These are phyloP conservation scores for Microplitis mediator DNA, from an alignment of 1,140 invertebrate genomes.

Conservation along the genomic window DNA sequence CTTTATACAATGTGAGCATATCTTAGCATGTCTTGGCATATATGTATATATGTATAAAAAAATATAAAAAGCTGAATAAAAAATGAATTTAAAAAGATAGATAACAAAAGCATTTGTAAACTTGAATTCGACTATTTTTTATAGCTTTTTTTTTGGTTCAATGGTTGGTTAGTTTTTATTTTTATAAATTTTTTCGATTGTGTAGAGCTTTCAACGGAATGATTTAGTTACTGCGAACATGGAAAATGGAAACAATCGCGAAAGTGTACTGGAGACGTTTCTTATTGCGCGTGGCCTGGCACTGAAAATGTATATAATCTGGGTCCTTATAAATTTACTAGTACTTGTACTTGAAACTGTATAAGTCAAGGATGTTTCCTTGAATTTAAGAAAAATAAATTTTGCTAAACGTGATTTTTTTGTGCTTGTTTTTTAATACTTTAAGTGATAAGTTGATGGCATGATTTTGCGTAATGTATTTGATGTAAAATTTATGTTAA, in stretches of 20 bases:
- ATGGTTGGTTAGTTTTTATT: neutral
- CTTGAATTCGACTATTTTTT: neutral
- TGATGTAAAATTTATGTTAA: no score
- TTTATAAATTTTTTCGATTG: neutral
- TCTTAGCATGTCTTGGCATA: no score
- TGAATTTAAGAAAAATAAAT: neutral
- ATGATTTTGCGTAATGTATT: no score
- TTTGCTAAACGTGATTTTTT: no score
- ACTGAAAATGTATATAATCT: neutral
- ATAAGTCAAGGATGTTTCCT: slow-evolving; percentile 5
- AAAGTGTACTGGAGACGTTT: neutral
- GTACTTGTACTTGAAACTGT: neutral
- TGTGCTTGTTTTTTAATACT: no score
- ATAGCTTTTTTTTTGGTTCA: neutral
- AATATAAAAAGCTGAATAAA: no score
- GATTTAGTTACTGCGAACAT: neutral
- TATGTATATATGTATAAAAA: no score
- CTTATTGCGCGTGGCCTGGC: neutral
- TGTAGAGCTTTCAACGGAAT: neutral
- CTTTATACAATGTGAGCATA: no score
- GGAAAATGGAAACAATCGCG: neutral
- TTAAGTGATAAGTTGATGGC: no score
- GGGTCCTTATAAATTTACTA: neutral
- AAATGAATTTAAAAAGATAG: neutral
- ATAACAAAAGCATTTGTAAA: neutral